Percentiles rank a stretch among this genome's conserved stretches.
Evolutionary conservation across 2,888 invertebrate genomes (phyloP).

Genomic region (Drosophila kuntzei): DNA sequence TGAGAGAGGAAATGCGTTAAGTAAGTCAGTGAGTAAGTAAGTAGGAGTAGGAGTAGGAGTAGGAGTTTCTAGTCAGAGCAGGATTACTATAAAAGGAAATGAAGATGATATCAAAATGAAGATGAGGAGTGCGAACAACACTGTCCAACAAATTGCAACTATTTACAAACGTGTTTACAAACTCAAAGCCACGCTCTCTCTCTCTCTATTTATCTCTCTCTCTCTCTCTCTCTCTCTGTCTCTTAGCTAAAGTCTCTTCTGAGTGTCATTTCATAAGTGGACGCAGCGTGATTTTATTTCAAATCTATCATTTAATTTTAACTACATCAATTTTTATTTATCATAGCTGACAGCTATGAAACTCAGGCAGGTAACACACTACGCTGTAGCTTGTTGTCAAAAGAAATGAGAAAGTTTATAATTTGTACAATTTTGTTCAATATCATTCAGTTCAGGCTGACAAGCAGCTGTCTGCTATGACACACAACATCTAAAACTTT

Average conservation of each 20-base stretch:
- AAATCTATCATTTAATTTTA: too few relatives aligned
- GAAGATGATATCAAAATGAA: neutral
- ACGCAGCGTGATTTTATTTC: conserved; percentile 7
- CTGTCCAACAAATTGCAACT: conserved; percentile 61
- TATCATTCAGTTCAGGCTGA: too few relatives aligned
- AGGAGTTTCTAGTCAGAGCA: neutral
- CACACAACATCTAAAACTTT: neutral
- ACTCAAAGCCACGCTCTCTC: conserved; percentile 18
- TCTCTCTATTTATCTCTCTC: neutral
- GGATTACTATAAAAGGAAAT: neutral
- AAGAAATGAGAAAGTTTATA: too few relatives aligned
- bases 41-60: conserved; percentile 13
- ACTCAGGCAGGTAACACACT: neutral
- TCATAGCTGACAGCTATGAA: conserved; percentile 8
- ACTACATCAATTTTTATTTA: too few relatives aligned
- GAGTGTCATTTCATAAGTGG: neutral
- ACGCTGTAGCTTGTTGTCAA: too few relatives aligned
- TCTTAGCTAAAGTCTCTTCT: neutral
- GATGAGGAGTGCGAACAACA: conserved; percentile 20
- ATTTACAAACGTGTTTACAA: conserved; percentile 41
- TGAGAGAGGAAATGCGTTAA: conserved; percentile 1
- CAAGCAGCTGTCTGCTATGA: neutral
- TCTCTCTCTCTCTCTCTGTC: neutral
- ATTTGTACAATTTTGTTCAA: too few relatives aligned
- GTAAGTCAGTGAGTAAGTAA: conserved; percentile 26